These are phyloP conservation scores for Chauna torquata DNA, from an alignment of 2,113 vertebrate species.

Conservation along the genomic window DNA sequence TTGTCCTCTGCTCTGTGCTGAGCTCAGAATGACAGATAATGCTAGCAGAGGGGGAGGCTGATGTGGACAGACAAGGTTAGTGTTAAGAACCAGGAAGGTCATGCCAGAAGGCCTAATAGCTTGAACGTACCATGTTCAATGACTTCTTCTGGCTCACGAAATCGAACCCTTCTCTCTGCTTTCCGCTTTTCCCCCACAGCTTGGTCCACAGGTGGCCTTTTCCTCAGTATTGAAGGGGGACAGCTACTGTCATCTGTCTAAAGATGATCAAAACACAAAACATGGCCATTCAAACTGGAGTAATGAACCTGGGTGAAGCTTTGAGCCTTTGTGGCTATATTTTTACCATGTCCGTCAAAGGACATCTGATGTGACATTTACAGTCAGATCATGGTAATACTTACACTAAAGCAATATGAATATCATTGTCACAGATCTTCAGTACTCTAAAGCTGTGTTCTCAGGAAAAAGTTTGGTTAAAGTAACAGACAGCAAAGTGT, in stretches of 20 bases:
- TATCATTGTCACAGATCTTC: background rate
- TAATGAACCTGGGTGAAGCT: background rate
- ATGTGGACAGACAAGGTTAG: background rate
- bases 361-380: background rate
- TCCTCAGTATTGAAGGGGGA: slow-evolving; percentile 88
- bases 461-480: background rate
- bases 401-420: background rate
- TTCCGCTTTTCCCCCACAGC: slow-evolving; percentile 68
- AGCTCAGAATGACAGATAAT: background rate
- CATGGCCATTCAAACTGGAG: background rate
- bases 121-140: slow-evolving; percentile 82
- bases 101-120: background rate
- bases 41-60: background rate
- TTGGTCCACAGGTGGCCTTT: slow-evolving; percentile 62
- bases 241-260: slow-evolving; percentile 67
- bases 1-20: background rate
- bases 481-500: background rate
- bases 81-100: background rate
- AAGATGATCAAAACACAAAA: slow-evolving; percentile 18
- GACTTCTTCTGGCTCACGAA: slow-evolving; percentile 86
- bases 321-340: background rate
- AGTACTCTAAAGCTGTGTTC: background rate
- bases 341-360: fast-evolving
- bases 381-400: background rate
- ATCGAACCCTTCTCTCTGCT: slow-evolving; percentile 84